Percentiles rank a stretch among this genome's conserved stretches.
phyloP scores from a whole-genome alignment of 2,113 vertebrate species.

The Hypocryptadius cinnamomeus region DNA sequence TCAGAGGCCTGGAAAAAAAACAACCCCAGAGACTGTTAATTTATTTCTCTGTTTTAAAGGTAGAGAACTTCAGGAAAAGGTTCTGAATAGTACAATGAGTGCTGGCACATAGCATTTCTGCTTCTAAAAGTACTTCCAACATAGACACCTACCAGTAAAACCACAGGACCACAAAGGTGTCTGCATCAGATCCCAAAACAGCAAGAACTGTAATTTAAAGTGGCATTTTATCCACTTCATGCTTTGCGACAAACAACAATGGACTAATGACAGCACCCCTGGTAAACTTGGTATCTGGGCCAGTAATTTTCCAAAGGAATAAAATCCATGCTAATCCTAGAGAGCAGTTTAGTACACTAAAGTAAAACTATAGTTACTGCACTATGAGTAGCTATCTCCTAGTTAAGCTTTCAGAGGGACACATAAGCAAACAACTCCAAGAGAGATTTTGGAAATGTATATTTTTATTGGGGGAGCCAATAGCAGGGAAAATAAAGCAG shows the following conservation, averaged over 20 bases:
- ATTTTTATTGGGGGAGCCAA: background rate
- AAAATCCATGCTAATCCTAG: background rate
- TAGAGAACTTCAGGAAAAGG: background rate
- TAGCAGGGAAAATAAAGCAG: background rate
- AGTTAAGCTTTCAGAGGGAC: background rate
- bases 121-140: background rate
- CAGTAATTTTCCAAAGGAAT: background rate
- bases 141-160: background rate
- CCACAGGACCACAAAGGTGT: background rate
- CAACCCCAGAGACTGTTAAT: background rate
- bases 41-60: background rate
- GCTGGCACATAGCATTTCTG: background rate
- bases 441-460: fast-evolving
- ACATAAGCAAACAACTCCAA: background rate
- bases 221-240: background rate
- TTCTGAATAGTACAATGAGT: background rate
- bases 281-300: background rate
- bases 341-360: background rate
- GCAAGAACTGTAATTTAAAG: background rate
- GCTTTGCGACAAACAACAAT: background rate
- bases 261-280: background rate
- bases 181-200: background rate
- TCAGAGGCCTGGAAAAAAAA: background rate
- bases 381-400: background rate
- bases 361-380: background rate